Evolutionary conservation across 2,888 invertebrate genomes (phyloP).

Genomic region (Esperia sulphurella): DNA sequence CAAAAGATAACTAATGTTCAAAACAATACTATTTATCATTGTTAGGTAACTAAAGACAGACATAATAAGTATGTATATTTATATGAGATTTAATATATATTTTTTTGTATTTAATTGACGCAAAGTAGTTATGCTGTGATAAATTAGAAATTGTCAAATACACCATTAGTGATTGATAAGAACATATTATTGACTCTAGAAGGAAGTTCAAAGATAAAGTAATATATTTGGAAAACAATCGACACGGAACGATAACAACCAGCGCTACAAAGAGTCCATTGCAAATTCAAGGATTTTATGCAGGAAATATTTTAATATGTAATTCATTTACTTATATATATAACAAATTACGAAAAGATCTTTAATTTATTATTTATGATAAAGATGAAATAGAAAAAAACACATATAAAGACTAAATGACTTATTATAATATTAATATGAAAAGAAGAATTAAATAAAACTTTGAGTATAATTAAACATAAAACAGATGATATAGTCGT

Average conservation of each 20-base stretch:
- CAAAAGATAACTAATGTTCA: constrained; percentile 49
- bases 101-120: background rate
- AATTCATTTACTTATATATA: no score
- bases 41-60: constrained; percentile 36
- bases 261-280: constrained; percentile 18
- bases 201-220: constrained; percentile 38
- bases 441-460: no score
- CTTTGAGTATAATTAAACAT: no score
- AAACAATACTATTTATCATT: constrained; percentile 49
- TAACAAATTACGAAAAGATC: no score
- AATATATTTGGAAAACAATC: constrained; percentile 38
- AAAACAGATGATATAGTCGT: no score
- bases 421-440: no score
- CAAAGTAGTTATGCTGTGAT: constrained; percentile 20
- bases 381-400: no score
- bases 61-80: background rate
- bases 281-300: constrained; percentile 1
- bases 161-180: constrained; percentile 27
- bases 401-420: no score
- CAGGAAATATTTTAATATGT: no score
- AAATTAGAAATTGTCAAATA: constrained; percentile 25
- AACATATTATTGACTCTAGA: constrained; percentile 26
- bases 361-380: no score
- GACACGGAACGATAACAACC: constrained; percentile 23
- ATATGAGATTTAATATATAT: background rate